phyloP scores from a whole-genome alignment of 2,888 invertebrate species.

The Lasius platythorax region DNA sequence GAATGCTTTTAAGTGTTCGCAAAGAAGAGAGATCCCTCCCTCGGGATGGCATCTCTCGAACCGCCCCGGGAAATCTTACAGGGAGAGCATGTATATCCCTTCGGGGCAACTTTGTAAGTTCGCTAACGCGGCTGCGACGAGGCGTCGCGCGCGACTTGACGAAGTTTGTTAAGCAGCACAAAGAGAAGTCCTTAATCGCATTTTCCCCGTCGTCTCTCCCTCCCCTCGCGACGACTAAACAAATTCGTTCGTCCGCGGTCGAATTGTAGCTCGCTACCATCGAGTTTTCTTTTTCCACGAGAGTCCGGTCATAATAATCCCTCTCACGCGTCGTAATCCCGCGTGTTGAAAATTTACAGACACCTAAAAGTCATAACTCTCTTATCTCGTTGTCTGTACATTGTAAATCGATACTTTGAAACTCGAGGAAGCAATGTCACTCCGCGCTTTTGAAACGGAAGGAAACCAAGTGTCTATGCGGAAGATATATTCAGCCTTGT shows the following conservation, averaged over 20 bases:
- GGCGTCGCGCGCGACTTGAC: slow-evolving; percentile 37
- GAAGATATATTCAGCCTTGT: background rate
- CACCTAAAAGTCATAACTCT: background rate
- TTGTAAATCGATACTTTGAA: slow-evolving; percentile 15
- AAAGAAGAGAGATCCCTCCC: slow-evolving; percentile 1
- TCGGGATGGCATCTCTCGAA: background rate
- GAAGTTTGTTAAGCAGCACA: slow-evolving; percentile 54
- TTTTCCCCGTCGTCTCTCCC: slow-evolving; percentile 21
- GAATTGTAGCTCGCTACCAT: slow-evolving; percentile 1
- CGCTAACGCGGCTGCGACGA: slow-evolving; percentile 32
- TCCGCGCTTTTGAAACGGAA: background rate
- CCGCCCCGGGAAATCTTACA: background rate
- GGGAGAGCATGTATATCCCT: slow-evolving; percentile 4
- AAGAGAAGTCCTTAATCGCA: slow-evolving; percentile 41
- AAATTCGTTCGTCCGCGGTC: slow-evolving; percentile 20
- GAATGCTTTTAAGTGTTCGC: slow-evolving; percentile 41
- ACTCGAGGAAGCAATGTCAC: background rate
- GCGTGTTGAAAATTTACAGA: background rate
- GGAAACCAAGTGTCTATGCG: background rate
- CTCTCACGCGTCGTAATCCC: background rate
- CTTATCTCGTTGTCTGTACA: background rate
- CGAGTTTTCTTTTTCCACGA: background rate
- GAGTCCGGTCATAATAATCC: background rate
- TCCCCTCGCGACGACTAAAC: slow-evolving; percentile 11
- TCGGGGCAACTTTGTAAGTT: slow-evolving; percentile 18